Conservation (phyloP, 2,113 vertebrate genomes). For the Nannobrachium achirus region DNA sequence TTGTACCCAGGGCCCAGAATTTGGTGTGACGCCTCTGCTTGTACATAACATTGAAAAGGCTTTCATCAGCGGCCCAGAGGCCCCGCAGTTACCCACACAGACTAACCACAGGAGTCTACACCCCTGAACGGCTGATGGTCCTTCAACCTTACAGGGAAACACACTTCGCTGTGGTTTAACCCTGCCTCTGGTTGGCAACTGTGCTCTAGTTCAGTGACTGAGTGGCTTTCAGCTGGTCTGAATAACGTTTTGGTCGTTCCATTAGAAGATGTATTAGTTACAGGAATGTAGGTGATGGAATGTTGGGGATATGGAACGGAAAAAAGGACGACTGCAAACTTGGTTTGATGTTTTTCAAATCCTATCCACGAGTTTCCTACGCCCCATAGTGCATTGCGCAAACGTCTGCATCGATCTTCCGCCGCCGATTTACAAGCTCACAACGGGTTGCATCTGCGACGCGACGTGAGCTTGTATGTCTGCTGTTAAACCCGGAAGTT, state of each 20-base stretch:
- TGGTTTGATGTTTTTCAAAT: neutral
- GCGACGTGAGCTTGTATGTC: too few relatives aligned
- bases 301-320: neutral
- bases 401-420: too few relatives aligned
- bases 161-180: conserved; percentile 24
- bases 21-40: too few relatives aligned
- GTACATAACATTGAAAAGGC: conserved; percentile 34
- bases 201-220: neutral
- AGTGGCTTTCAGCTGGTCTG: neutral
- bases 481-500: too few relatives aligned
- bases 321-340: neutral
- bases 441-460: too few relatives aligned
- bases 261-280: neutral
- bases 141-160: conserved; percentile 35
- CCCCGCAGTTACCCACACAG: conserved; percentile 34
- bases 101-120: conserved; percentile 36
- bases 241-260: neutral
- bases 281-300: neutral
- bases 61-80: conserved; percentile 44
- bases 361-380: too few relatives aligned
- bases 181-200: conserved; percentile 18
- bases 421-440: too few relatives aligned
- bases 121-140: conserved; percentile 28
- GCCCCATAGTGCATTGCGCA: too few relatives aligned
- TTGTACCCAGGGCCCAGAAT: too few relatives aligned